Conservation (phyloP, 2,797 vertebrate species). For the Helicolenus hilgendorfi region DNA sequence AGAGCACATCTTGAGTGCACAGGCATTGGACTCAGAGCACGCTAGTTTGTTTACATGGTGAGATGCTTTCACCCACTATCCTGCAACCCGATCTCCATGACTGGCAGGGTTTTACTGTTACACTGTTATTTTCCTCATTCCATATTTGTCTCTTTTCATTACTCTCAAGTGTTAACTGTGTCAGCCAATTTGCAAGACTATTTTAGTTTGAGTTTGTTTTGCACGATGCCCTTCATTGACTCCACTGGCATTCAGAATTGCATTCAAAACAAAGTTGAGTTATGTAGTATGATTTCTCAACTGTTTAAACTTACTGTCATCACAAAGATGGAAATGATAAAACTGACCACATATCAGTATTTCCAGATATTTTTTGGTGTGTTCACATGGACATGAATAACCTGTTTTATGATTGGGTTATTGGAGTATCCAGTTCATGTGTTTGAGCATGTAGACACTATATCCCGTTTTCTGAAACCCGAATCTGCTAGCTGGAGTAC, state of each 20-base stretch:
- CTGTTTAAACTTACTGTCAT: not conserved
- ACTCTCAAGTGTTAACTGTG: conserved; percentile 47
- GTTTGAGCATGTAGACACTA: too few species aligned
- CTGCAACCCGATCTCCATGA: conserved; percentile 36
- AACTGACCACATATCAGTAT: not conserved
- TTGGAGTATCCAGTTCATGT: not conserved
- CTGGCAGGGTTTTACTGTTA: conserved; percentile 48
- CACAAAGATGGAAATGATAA: not conserved
- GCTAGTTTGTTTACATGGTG: conserved; percentile 57
- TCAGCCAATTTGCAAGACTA: conserved; percentile 49
- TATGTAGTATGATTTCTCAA: conserved; percentile 9
- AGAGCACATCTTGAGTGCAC: conserved; percentile 23
- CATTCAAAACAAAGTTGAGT: conserved; percentile 22
- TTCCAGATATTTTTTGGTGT: conserved; percentile 23
- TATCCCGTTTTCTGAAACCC: not conserved
- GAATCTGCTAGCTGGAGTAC: not conserved
- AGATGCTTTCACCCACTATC: conserved; percentile 48
- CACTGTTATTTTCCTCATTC: conserved; percentile 42
- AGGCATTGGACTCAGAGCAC: conserved; percentile 22
- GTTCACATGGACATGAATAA: not conserved
- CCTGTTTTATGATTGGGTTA: not conserved
- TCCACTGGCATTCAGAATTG: conserved; percentile 14
- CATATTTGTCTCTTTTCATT: conserved; percentile 41
- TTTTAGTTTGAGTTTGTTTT: conserved; percentile 42
- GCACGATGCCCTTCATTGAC: conserved; percentile 20